Percentiles rank a stretch among this genome's conserved stretches.
Evolutionary conservation across 2,113 vertebrate genomes (phyloP).

Genomic region (Centropristis striata): DNA sequence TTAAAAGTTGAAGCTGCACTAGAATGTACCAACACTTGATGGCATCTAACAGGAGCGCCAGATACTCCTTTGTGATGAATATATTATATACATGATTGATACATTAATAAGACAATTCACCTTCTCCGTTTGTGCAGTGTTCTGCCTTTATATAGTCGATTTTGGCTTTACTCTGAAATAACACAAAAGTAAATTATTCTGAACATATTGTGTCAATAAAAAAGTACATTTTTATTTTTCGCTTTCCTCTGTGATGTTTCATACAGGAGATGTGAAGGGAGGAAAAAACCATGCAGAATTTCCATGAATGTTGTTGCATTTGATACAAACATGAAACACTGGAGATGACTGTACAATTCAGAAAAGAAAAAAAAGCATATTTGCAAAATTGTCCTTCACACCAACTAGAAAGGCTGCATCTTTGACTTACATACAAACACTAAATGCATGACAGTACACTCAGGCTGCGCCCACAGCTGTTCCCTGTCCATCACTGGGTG

Average conservation of each 20-base stretch:
- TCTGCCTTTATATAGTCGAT: not conserved
- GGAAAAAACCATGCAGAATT: not conserved
- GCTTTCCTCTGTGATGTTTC: not conserved
- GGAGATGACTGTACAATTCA: not conserved
- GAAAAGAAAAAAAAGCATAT: not conserved
- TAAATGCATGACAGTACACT: not conserved
- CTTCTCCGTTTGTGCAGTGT: not conserved
- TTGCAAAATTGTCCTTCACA: not conserved
- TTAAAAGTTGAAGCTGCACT: not conserved
- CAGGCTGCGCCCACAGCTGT: not conserved
- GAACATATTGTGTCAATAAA: slow-evolving; percentile 9
- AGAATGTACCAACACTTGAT: not conserved
- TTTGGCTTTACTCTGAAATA: not conserved
- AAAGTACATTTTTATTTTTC: slow-evolving; percentile 10
- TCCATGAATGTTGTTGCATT: slow-evolving; percentile 15
- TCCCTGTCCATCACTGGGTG: slow-evolving; percentile 81
- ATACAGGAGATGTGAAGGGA: not conserved
- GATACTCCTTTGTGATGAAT: not conserved
- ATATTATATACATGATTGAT: not conserved
- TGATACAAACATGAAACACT: slow-evolving; percentile 1
- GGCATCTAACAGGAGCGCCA: not conserved
- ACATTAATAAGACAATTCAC: not conserved
- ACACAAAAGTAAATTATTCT: not conserved
- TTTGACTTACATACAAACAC: slow-evolving; percentile 11
- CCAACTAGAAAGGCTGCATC: not conserved